Evolutionary conservation across 2,888 invertebrate species (phyloP), one percentile per base, ranked within the genome.

Genomic region (Nematopogon swammerdamellus): DNA sequence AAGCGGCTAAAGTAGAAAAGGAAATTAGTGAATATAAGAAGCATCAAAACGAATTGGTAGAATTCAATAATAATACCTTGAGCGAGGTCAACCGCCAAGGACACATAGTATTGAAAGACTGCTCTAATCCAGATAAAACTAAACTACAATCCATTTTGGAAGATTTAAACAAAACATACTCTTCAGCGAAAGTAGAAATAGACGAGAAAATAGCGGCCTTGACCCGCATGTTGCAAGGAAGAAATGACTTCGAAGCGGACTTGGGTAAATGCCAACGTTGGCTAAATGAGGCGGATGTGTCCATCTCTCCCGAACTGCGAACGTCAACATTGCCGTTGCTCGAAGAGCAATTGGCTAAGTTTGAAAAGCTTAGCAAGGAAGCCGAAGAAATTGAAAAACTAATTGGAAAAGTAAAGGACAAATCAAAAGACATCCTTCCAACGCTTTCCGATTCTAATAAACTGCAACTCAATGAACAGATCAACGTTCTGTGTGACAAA

Each of bases 221-320:
- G 19, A 83, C 82, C 42, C 89, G 90, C 69, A 76, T 92, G 11
- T 71, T 92, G 11, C 86, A 89, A 65, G 87, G 88, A 14, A 84
- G 95, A 52, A 89, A 86, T 60, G 84, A 88, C 46, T 92, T 94
- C 59, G 96, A 97, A 70, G 83, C 82, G 44, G 89, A 91, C 52
- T 82, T 92, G 46, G 88, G 90, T 51, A 87, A 88, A 59, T 88
- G 92, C 63, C 87, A 90, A 55, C 86, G 90, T 58, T 97, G 96
- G 96, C 77, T 95, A 42, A 90, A 92, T 57, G 92, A 96, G 72
- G 92, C 92, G 20, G 95, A 95, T 68, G 90, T 92, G 1, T 89
- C 91, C 2, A 88, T 91, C 1, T 88, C 90, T 10, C 85, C 89
- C 29, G 93, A 94, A 61, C 76, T 95, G 3, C 84, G 92, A 44